Conservation (phyloP, 2,888 invertebrate genomes). For the Acrobasis repandana region DNA sequence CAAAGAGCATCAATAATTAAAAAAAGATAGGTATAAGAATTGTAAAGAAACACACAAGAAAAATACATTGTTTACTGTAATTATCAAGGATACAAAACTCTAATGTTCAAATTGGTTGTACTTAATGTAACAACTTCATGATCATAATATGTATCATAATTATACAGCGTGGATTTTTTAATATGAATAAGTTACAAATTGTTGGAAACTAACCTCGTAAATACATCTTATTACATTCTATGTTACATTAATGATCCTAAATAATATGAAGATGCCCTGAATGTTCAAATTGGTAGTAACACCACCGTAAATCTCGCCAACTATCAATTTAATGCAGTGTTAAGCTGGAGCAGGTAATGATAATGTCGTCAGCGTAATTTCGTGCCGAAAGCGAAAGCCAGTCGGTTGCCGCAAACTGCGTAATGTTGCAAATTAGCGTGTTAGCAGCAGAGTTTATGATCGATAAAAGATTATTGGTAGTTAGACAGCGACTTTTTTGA, state of each 20-base stretch:
- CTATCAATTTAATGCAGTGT: slow-evolving; percentile 45
- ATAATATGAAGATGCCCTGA: not conserved
- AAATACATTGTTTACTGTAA: too few species aligned
- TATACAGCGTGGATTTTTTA: too few species aligned
- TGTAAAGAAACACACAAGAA: too few species aligned
- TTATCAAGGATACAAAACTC: too few species aligned
- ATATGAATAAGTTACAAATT: too few species aligned
- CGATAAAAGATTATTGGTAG: slow-evolving; percentile 6
- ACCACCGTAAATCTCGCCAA: slow-evolving; percentile 28
- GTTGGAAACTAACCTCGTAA: too few species aligned
- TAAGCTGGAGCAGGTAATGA: slow-evolving; percentile 47
- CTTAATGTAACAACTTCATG: too few species aligned
- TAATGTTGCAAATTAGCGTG: slow-evolving; percentile 18
- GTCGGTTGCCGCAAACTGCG: slow-evolving; percentile 5
- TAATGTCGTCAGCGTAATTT: slow-evolving; percentile 39
- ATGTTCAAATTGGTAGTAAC: slow-evolving; percentile 22
- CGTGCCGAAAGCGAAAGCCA: slow-evolving; percentile 2
- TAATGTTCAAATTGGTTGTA: too few species aligned
- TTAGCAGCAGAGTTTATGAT: slow-evolving; percentile 12
- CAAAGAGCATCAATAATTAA: too few species aligned
- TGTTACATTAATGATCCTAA: not conserved
- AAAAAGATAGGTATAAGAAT: too few species aligned
- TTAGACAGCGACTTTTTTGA: not conserved
- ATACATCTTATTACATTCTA: too few species aligned
- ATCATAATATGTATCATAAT: too few species aligned